phyloP scores from a whole-genome alignment of 2,797 vertebrate species.

The Taenioides sp. region DNA sequence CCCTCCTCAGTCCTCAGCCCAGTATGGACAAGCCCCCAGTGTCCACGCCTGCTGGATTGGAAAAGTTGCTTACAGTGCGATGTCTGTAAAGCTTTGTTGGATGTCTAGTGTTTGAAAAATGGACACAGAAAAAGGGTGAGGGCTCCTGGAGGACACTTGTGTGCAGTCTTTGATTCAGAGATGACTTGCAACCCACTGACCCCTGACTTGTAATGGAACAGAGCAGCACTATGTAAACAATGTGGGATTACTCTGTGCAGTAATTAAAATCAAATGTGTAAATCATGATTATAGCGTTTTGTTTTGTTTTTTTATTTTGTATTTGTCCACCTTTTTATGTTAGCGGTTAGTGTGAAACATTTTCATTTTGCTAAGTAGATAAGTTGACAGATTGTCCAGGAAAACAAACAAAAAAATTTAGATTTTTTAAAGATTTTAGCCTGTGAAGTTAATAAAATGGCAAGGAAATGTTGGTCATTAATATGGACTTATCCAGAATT shows the following conservation, averaged over 20 bases:
- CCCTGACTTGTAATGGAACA: slow-evolving; percentile 26
- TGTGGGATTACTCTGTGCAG: not conserved
- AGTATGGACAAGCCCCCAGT: slow-evolving; percentile 51
- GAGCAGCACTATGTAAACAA: not conserved
- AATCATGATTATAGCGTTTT: not conserved
- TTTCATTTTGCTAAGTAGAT: no score
- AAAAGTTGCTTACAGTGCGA: slow-evolving; percentile 70
- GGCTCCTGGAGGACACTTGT: slow-evolving; percentile 50
- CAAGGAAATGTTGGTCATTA: no score
- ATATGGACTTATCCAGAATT: no score
- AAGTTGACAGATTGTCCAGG: no score
- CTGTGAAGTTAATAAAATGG: no score
- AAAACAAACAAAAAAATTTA: no score
- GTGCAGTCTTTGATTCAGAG: slow-evolving; percentile 27
- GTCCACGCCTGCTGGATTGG: slow-evolving; percentile 62
- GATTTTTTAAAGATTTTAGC: no score
- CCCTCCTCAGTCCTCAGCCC: slow-evolving; percentile 19
- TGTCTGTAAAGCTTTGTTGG: slow-evolving; percentile 68
- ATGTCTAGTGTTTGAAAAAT: slow-evolving; percentile 50
- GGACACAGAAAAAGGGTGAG: slow-evolving; percentile 30
- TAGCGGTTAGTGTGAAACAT: no score
- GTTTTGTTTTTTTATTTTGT: no score
- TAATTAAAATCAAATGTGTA: not conserved
- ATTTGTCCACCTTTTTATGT: no score
- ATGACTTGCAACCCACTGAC: slow-evolving; percentile 57